These are phyloP conservation scores for Agrotis ipsilon DNA, from an alignment of 2,888 invertebrate genomes.

Conservation along the genomic window DNA sequence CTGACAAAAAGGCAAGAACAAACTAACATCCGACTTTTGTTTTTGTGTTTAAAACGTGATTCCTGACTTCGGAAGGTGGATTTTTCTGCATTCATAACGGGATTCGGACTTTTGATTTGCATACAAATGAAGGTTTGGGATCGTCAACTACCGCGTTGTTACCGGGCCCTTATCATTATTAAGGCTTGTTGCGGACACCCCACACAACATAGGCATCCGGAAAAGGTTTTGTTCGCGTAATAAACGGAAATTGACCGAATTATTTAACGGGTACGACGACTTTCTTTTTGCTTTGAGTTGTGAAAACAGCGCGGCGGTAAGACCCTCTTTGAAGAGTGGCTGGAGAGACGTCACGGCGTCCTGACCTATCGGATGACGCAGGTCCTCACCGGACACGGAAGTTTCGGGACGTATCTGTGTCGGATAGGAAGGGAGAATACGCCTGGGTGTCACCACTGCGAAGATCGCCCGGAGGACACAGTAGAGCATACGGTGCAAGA, in stretches of 20 bases:
- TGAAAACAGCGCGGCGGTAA: too few species aligned
- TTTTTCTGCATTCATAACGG: constrained; percentile 21
- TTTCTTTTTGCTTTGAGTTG: too few species aligned
- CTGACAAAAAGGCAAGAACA: constrained; percentile 1
- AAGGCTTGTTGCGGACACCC: background rate
- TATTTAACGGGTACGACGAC: background rate
- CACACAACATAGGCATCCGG: background rate
- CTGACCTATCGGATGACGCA: too few species aligned
- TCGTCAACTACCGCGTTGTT: constrained; percentile 12
- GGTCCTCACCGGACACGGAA: too few species aligned
- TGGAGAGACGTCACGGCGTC: too few species aligned
- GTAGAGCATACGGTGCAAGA: too few species aligned
- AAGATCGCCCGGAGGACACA: too few species aligned
- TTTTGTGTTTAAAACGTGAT: constrained; percentile 9
- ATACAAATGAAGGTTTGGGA: constrained; percentile 46
- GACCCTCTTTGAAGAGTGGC: too few species aligned
- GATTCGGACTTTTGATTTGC: constrained; percentile 40
- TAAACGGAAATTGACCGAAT: background rate
- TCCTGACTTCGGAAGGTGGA: constrained; percentile 2
- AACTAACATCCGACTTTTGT: constrained; percentile 20
- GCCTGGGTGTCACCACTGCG: too few species aligned
- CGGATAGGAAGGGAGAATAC: too few species aligned
- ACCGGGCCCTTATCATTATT: constrained; percentile 10
- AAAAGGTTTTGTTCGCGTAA: background rate
- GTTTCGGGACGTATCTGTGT: too few species aligned